A percentile compares a stretch with the other conserved stretches of the same genome.
phyloP scores from a whole-genome alignment of 1,140 invertebrate species.

The Andricus grossulariae region DNA sequence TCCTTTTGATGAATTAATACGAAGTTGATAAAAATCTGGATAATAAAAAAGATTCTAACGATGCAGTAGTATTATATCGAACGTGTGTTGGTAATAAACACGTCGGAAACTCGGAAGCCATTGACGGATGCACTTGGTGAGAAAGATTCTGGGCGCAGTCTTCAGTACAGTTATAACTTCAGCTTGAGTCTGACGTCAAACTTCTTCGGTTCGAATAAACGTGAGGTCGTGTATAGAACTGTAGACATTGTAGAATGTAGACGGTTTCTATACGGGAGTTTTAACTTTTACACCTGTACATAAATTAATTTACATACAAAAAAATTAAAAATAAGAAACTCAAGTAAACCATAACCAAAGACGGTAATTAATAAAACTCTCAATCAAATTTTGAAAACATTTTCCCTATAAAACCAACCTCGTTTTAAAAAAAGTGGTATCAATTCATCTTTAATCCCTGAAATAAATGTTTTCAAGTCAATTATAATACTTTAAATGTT shows the following conservation, averaged over 20 bases:
- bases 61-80: neutral
- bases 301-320: neutral
- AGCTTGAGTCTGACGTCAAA: conserved; percentile 50
- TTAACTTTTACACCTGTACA: neutral
- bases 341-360: too few species aligned
- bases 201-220: conserved; percentile 7
- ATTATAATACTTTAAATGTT: too few species aligned
- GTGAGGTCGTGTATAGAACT: conserved; percentile 19
- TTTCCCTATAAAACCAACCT: too few species aligned
- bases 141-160: conserved; percentile 27
- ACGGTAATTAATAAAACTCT: too few species aligned
- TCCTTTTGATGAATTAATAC: neutral
- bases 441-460: too few species aligned
- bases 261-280: conserved; percentile 4
- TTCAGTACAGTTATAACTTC: conserved; percentile 66
- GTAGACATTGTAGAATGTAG: neutral
- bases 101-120: conserved; percentile 21
- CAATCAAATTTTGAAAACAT: too few species aligned
- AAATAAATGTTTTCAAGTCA: too few species aligned
- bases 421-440: too few species aligned
- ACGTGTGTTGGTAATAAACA: conserved; percentile 5
- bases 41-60: neutral
- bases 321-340: neutral
- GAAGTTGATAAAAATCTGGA: conserved; percentile 11
- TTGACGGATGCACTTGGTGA: conserved; percentile 12